Evolutionary conservation across 2,888 invertebrate genomes (phyloP).

Genomic region (Ectemnius continuus): DNA sequence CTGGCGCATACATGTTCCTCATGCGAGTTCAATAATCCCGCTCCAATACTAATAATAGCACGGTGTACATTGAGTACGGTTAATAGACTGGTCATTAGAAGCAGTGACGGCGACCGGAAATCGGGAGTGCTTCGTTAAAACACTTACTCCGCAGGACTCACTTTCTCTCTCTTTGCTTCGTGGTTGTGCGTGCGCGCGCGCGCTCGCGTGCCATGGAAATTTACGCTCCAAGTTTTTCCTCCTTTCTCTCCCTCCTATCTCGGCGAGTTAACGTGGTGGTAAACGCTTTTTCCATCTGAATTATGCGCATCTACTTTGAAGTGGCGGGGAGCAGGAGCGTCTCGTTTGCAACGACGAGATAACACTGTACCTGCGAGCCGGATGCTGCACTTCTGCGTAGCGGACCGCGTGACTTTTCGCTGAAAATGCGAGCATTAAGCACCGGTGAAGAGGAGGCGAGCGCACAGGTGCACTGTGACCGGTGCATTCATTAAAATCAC

Average conservation of each 20-base stretch:
- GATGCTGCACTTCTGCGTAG: too few relatives aligned
- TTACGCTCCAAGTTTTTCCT: slow-evolving; percentile 42
- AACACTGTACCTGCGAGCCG: too few relatives aligned
- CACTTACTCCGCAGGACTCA: slow-evolving; percentile 41
- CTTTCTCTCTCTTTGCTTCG: slow-evolving; percentile 18
- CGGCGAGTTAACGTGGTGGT: slow-evolving; percentile 34
- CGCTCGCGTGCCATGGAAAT: slow-evolving; percentile 16
- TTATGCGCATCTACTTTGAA: slow-evolving; percentile 33
- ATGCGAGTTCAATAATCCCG: not conserved
- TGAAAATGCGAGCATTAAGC: too few relatives aligned
- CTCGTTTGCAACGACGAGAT: too few relatives aligned
- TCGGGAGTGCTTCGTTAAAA: slow-evolving; percentile 38
- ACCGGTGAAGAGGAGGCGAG: too few relatives aligned
- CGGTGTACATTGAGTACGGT: not conserved
- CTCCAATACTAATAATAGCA: not conserved
- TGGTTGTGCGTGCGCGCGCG: not conserved
- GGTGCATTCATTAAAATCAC: too few relatives aligned
- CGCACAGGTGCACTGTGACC: too few relatives aligned
- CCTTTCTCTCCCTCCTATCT: slow-evolving; percentile 34
- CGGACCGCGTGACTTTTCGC: too few relatives aligned
- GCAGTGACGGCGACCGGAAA: slow-evolving; percentile 18
- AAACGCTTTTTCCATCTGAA: slow-evolving; percentile 41
- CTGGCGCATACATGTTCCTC: not conserved
- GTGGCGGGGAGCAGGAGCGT: slow-evolving; percentile 15
- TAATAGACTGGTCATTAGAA: slow-evolving; percentile 31